Evolutionary conservation across 2,888 invertebrate genomes (phyloP), one percentile per base, ranked within the genome.

Genomic region (Parthenolecanium corni): DNA sequence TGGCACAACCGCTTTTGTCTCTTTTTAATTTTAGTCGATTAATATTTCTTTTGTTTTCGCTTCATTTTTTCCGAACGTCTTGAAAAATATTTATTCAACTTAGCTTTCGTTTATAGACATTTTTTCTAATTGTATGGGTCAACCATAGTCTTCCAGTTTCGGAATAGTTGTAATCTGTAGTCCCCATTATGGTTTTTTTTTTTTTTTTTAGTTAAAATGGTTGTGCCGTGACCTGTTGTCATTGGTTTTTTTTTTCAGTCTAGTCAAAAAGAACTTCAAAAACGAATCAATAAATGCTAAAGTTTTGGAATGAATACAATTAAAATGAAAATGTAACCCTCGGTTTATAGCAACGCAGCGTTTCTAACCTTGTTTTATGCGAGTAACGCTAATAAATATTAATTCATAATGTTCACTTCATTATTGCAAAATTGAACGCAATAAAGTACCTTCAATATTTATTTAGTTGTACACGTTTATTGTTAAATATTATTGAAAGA

Each of bases 401-500:
- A 44, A 20, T 18, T 18, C 9, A 18, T 20, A 44, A 44, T 20
- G 16, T 44, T 44, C 46, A 18, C 20, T 44, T 44, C 46, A 44
- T 44, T 44, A 31, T 9, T 31, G 31, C 31, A 6, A 31, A 31
- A 31, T 31, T 31, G 31, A 9, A 31, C 9, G 31, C 31, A 31
- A 31, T 31, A 31, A 31, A 49, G 21, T 49, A 49, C 23, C 49
- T 49, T 49, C 49, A 49, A 49, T 61, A 61, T 36, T n/a, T 61
- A 51, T 25, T 61, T 52, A 31, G 18, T 44, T 57, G 46, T 49
- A 61, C 61, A 61, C 61, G 16, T 54, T 31, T 61, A 61, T 61
- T 51, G 61, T 61, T 61, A 61, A 51, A 36, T 61, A 61, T 61
- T 61, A 36, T 61, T 47, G 20, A 38, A 49, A 61, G 53, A 46